Base-by-base conservation (phyloP, 1,140 invertebrate species). In the Epicauta chinensis region DNA sequence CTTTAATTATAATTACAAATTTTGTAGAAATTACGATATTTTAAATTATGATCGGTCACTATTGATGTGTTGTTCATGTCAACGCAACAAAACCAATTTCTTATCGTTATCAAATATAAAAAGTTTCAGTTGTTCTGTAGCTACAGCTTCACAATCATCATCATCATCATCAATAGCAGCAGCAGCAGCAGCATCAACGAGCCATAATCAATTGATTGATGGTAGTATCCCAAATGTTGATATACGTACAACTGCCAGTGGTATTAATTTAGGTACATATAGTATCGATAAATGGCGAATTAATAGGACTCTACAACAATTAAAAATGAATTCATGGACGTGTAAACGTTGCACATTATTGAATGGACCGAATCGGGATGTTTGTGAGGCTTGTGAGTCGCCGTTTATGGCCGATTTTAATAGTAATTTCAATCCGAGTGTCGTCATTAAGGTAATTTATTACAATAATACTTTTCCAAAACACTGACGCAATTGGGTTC, bases 311-410 rank as follows among this genome's bases (percentile, higher is more conserved):
- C 42, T 51, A 67, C 17, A 63, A 69, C 23, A 23, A 23, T 7
- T 7, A 7, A 3, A 10, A 66, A 59, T 16, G 63, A 77, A 70
- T 36, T 78, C 80, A 5, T 94, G 91, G 91, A 85, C 86, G 6
- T 93, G 91, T 68, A 82, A 82, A 54, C 89, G 89, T 62, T 93
- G 91, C 68, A 93, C 91, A 1, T 74, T 93, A 37, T 75, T 91
- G 3, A 93, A 93, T 73, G 77, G 81, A 32, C 74, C 77, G 3
- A 72, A 76, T 23, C 36, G 61, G 71, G 39, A 72, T 74, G 23
- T 77, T 15, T 84, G 82, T 64, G 80, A 82, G 47, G 78, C 81
- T 0, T 84, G 81, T 57, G 80, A 83, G 58, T 74, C 80, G 0
- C 80, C 80, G 10, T 71, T 75, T 42, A 75, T 73, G 54, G 70